phyloP scores from a whole-genome alignment of 2,888 invertebrate species.

The Sphaerophoria taeniata region DNA sequence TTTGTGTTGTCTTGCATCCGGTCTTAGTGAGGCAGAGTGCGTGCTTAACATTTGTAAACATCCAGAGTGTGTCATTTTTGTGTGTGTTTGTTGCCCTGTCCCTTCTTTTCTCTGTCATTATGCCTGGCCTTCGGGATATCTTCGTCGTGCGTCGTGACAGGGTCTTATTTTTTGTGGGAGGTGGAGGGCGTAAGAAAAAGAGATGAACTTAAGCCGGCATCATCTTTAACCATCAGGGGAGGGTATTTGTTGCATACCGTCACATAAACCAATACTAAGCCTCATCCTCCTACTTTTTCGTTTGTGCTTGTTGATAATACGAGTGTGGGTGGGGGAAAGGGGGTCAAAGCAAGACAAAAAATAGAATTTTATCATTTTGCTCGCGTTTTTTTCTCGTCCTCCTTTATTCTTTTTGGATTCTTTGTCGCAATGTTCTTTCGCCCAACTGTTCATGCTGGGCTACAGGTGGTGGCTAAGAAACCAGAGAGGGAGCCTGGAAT shows the following conservation, averaged over 20 bases:
- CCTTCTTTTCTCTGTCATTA: constrained; percentile 29
- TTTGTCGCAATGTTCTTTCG: constrained; percentile 24
- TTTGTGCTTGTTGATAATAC: too few species aligned
- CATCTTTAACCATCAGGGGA: background rate
- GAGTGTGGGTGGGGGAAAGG: too few species aligned
- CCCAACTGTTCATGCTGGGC: constrained; percentile 22
- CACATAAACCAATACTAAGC: constrained; percentile 23
- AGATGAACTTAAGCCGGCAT: constrained; percentile 42
- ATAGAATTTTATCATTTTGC: constrained; percentile 45
- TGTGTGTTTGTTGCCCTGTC: constrained; percentile 1
- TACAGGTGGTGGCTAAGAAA: constrained; percentile 70
- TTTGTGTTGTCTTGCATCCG: background rate
- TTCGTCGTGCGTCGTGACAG: background rate
- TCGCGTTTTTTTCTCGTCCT: constrained; percentile 44
- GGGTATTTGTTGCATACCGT: constrained; percentile 29
- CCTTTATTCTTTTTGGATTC: constrained; percentile 12
- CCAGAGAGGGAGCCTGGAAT: background rate
- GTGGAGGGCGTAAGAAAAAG: constrained; percentile 4
- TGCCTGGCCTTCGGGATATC: background rate
- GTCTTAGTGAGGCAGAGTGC: constrained; percentile 55
- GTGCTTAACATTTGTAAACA: constrained; percentile 73
- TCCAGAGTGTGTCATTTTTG: constrained; percentile 61
- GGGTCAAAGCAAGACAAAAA: background rate
- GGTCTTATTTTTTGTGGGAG: constrained; percentile 1
- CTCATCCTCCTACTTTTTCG: background rate